Evolutionary conservation across 2,888 invertebrate species (phyloP).

Genomic region (Microplitis deprimator): DNA sequence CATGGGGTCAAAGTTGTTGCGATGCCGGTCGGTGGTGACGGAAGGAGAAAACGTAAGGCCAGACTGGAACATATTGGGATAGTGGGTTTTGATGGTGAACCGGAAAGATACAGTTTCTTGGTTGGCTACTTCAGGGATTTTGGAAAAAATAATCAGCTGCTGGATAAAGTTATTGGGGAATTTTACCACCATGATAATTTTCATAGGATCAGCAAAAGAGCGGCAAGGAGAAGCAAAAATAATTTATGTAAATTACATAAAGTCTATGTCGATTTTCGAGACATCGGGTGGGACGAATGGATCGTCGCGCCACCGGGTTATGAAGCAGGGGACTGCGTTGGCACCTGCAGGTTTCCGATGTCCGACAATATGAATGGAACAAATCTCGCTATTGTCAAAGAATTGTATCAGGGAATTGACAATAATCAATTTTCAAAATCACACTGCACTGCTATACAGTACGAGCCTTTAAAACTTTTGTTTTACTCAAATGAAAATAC

Average conservation of each 20-base stretch:
- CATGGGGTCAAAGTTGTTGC: slow-evolving; percentile 73
- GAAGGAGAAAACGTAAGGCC: slow-evolving; percentile 71
- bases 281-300: slow-evolving; percentile 80
- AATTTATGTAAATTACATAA: not conserved
- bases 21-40: not conserved
- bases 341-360: slow-evolving; percentile 93
- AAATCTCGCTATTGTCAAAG: slow-evolving; percentile 96
- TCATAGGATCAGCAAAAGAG: slow-evolving; percentile 76
- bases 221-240: not conserved
- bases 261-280: not conserved
- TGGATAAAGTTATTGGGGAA: slow-evolving; percentile 77
- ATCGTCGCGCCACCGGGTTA: slow-evolving; percentile 96
- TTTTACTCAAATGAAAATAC: slow-evolving; percentile 93
- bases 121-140: not conserved
- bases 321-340: slow-evolving; percentile 92
- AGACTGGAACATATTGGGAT: slow-evolving; percentile 87
- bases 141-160: not conserved
- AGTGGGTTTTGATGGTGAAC: slow-evolving; percentile 80
- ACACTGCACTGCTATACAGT: slow-evolving; percentile 92
- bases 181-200: slow-evolving; percentile 70
- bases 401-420: slow-evolving; percentile 87
- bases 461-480: slow-evolving; percentile 89
- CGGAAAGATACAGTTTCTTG: slow-evolving; percentile 89
- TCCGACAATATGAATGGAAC: slow-evolving; percentile 95
- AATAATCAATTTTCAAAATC: slow-evolving; percentile 88